These are phyloP conservation scores for Euplexia lucipara DNA, from an alignment of 2,888 invertebrate species.

Conservation along the genomic window DNA sequence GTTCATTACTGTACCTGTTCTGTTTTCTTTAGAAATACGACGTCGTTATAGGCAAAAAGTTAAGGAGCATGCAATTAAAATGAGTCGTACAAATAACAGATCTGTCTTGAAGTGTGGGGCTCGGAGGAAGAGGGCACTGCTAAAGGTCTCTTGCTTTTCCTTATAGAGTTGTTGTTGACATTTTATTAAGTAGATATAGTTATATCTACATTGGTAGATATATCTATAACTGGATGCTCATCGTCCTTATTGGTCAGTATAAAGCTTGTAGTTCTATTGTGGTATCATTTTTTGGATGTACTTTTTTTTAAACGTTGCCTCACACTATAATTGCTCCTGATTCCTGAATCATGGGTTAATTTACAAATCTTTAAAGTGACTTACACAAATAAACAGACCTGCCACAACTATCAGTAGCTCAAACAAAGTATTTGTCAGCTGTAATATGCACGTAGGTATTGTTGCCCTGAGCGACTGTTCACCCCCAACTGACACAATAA, in stretches of 20 bases:
- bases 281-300: not conserved
- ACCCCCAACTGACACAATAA: no score
- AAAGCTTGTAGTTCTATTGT: not conserved
- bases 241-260: conserved; percentile 19
- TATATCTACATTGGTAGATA: conserved; percentile 10
- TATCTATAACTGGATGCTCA: conserved; percentile 18
- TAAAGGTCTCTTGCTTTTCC: conserved; percentile 58
- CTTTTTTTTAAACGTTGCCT: no score
- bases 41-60: conserved; percentile 28
- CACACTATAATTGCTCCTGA: no score
- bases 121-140: conserved; percentile 45
- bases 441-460: no score
- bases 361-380: no score
- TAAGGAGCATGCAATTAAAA: conserved; percentile 26
- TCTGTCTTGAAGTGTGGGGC: conserved; percentile 26
- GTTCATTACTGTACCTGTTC: conserved; percentile 17
- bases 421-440: no score
- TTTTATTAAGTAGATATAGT: conserved; percentile 37
- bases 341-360: no score
- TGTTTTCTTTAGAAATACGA: conserved; percentile 27
- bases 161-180: conserved; percentile 50
- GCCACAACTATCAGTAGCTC: no score
- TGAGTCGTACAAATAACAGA: conserved; percentile 27
- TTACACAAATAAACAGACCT: no score
- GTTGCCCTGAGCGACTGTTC: no score